A percentile compares a stretch with the other conserved stretches of the same genome.
phyloP scores from a whole-genome alignment of 2,113 vertebrate species.

The Ceyx cyanopectus region DNA sequence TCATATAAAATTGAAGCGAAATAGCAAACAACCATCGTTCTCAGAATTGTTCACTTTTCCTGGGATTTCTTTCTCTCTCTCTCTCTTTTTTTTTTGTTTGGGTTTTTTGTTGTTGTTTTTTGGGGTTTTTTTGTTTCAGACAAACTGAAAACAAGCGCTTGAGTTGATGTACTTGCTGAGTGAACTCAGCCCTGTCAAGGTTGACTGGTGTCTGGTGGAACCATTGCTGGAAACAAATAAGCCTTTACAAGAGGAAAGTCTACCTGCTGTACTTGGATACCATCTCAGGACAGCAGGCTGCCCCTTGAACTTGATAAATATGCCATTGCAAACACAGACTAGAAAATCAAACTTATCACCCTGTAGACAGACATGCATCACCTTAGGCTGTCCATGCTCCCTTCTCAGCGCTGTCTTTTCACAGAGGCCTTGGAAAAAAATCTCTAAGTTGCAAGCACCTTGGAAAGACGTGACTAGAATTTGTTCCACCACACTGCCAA shows the following conservation, averaged over 20 bases:
- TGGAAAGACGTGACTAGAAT: neutral
- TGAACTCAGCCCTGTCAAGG: neutral
- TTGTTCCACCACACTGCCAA: neutral
- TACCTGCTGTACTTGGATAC: neutral
- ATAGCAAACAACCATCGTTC: constrained; percentile 73
- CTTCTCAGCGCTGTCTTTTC: neutral
- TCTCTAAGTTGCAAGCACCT: neutral
- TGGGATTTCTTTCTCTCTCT: constrained; percentile 58
- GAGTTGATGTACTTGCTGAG: constrained; percentile 38
- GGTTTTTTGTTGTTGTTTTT: neutral
- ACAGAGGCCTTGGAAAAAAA: neutral
- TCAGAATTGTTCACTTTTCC: constrained; percentile 71
- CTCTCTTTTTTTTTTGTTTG: neutral
- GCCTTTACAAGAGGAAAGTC: constrained; percentile 3
- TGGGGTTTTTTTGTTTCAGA: constrained; percentile 18
- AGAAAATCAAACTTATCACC: neutral
- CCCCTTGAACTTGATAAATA: neutral
- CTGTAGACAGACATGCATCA: neutral
- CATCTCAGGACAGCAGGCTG: neutral
- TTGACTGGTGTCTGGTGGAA: constrained; percentile 31
- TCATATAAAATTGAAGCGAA: constrained; percentile 65
- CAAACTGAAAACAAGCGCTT: constrained; percentile 61
- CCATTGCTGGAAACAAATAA: constrained; percentile 31
- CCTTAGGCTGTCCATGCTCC: neutral
- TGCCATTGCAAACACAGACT: neutral